Evolutionary conservation across 2,113 vertebrate genomes (phyloP).

Genomic region (Neodontobutis hainanensis): DNA sequence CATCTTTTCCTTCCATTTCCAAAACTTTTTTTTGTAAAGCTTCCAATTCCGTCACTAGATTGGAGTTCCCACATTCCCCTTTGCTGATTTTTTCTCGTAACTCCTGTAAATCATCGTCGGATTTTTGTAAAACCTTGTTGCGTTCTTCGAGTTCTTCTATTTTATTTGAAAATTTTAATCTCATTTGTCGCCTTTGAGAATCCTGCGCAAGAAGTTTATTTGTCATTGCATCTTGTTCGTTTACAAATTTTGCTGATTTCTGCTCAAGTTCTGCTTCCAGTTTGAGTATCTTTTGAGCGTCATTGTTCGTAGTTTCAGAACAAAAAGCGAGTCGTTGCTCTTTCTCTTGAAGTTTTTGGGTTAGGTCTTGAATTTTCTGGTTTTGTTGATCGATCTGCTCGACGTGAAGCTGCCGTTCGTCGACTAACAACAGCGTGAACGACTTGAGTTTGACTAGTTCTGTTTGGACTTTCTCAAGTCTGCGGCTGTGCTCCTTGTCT

Average conservation of each 20-base stretch:
- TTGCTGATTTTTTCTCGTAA: conserved; percentile 90
- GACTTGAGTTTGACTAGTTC: conserved; percentile 94
- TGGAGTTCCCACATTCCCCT: conserved; percentile 90
- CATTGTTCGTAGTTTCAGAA: conserved; percentile 82
- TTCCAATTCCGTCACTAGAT: conserved; percentile 90
- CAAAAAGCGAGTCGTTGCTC: conserved; percentile 83
- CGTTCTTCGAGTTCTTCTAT: conserved; percentile 92
- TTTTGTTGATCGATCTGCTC: conserved; percentile 91
- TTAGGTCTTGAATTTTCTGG: conserved; percentile 90
- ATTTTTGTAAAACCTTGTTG: conserved; percentile 85
- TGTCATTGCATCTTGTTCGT: conserved; percentile 91
- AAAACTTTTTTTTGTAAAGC: conserved; percentile 90
- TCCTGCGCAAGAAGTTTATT: conserved; percentile 86
- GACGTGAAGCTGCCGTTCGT: conserved; percentile 92
- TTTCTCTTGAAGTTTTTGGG: conserved; percentile 86
- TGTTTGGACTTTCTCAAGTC: conserved; percentile 86
- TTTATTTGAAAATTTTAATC: conserved; percentile 82
- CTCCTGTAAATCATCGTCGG: conserved; percentile 91
- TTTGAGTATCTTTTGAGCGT: conserved; percentile 86
- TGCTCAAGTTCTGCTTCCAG: conserved; percentile 89
- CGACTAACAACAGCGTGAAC: conserved; percentile 95
- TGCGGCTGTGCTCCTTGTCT: conserved; percentile 88
- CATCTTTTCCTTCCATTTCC: conserved; percentile 98
- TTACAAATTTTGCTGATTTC: conserved; percentile 79
- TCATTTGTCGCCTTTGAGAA: conserved; percentile 86